Base-by-base conservation (phyloP, 2,797 vertebrate species). In the Phaenicophaeus curvirostris region DNA sequence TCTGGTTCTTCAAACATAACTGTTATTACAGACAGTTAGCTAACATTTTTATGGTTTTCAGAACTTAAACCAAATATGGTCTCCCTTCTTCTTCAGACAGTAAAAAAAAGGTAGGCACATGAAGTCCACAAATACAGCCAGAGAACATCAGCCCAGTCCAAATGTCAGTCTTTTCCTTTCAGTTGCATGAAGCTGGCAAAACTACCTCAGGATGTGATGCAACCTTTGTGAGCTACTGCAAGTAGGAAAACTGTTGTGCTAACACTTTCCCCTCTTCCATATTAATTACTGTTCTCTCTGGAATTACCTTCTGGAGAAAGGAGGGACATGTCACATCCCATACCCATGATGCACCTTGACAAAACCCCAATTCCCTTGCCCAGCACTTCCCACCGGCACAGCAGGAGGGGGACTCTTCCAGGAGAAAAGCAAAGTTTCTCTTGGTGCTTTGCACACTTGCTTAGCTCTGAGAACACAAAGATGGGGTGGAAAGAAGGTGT, bases 101-200 rank as follows among this genome's bases (percentile, higher is more conserved):
- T 30, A 65, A 74, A 83, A 90, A 39, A 77, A 80, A 93, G 42
- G 25, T 42, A 72, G 69, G 61, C 85, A 86, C 35, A 55, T 21
- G 59, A 58, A 91, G 67, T 85, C 24, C 48, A 42, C 54, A 90
- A 84, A 83, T 33, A 74, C n/a, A 87, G 65, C 8, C 4, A 0
- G 37, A 80, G 81, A 91, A 94, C n/a, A 50, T 25, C 66, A 73
- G 51, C 65, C 30, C 46, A 87, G 33, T 54, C 59, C 65, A 76
- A 85, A 81, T 23, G 51, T 80, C 87, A 94, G 0, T 76, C 77
- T 69, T 85, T 94, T 95, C 63, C 85, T 66, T 89, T 92, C 71
- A 88, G 76, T 69, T 79, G 51, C 24, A 53, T 8, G 67, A 91
- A 76, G 61, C 30, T 85, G 78, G 90, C 50, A 91, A 94, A 94